Percentiles rank a stretch among this genome's conserved stretches.
Evolutionary conservation across 2,113 vertebrate species (phyloP).

Genomic region (Phaethornis superciliosus): DNA sequence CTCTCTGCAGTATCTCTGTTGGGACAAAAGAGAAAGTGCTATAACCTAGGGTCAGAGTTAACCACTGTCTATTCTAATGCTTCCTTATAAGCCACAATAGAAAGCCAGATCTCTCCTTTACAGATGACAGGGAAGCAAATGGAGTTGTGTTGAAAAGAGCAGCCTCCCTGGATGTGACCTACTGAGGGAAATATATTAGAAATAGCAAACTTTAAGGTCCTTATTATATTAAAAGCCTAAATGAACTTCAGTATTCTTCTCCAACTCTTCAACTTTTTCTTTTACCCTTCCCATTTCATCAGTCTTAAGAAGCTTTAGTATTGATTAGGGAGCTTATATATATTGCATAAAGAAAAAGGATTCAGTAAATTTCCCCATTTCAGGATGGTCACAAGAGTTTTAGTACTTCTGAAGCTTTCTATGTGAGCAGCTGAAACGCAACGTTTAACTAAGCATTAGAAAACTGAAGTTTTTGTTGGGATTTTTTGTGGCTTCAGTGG

Average conservation of each 20-base stretch:
- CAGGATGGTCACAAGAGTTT: background rate
- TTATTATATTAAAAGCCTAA: background rate
- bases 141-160: background rate
- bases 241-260: background rate
- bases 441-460: background rate
- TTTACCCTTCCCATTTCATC: background rate
- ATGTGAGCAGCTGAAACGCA: background rate
- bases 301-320: background rate
- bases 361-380: background rate
- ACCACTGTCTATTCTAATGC: background rate
- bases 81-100: background rate
- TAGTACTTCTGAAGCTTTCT: background rate
- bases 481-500: background rate
- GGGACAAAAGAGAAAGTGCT: background rate
- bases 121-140: background rate
- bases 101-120: background rate
- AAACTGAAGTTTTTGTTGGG: background rate
- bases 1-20: slow-evolving; percentile 51
- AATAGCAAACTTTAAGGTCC: background rate
- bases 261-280: background rate
- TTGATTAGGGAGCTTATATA: background rate
- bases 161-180: background rate
- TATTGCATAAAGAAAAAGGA: background rate
- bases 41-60: background rate
- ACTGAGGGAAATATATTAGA: background rate